Conservation (phyloP, 1,140 invertebrate genomes). For the Meloidogyne exigua region DNA sequence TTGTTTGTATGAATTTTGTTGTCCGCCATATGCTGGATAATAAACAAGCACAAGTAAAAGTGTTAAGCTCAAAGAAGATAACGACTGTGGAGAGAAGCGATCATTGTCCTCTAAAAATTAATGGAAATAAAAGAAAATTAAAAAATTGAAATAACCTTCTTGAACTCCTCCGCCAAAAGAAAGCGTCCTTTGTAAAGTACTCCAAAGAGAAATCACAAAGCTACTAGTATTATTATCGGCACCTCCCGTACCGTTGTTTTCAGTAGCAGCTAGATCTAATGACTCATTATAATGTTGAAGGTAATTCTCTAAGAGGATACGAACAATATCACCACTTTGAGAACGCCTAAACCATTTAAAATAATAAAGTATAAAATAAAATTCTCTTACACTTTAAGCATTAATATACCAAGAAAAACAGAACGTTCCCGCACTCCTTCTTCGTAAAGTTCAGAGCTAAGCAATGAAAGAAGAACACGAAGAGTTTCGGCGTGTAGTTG, state of each 20-base stretch:
- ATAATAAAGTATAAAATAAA: neutral
- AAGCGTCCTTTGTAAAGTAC: slow-evolving; percentile 16
- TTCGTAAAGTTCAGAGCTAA: slow-evolving; percentile 69
- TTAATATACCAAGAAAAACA: slow-evolving; percentile 69
- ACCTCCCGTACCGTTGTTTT: slow-evolving; percentile 5
- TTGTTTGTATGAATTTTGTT: slow-evolving; percentile 75
- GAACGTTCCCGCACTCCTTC: slow-evolving; percentile 64
- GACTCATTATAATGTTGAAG: slow-evolving; percentile 38
- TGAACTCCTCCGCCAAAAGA: slow-evolving; percentile 9
- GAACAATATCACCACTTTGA: slow-evolving; percentile 34
- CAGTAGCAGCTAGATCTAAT: slow-evolving; percentile 21
- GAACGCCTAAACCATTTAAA: slow-evolving; percentile 29
- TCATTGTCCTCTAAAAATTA: slow-evolving; percentile 35
- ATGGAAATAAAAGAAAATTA: neutral
- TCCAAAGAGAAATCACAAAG: slow-evolving; percentile 36
- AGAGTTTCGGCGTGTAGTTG: slow-evolving; percentile 70
- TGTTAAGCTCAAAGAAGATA: slow-evolving; percentile 65
- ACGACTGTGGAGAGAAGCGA: slow-evolving; percentile 41
- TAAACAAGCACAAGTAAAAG: slow-evolving; percentile 83
- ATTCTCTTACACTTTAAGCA: slow-evolving; percentile 53
- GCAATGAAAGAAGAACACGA: slow-evolving; percentile 67
- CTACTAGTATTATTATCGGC: slow-evolving; percentile 26
- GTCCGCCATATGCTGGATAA: slow-evolving; percentile 74
- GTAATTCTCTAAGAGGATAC: slow-evolving; percentile 47
- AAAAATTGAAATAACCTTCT: neutral